Percentiles rank a stretch among this genome's conserved stretches.
Evolutionary conservation across 2,888 invertebrate genomes (phyloP).

Genomic region (Athalia circularis): DNA sequence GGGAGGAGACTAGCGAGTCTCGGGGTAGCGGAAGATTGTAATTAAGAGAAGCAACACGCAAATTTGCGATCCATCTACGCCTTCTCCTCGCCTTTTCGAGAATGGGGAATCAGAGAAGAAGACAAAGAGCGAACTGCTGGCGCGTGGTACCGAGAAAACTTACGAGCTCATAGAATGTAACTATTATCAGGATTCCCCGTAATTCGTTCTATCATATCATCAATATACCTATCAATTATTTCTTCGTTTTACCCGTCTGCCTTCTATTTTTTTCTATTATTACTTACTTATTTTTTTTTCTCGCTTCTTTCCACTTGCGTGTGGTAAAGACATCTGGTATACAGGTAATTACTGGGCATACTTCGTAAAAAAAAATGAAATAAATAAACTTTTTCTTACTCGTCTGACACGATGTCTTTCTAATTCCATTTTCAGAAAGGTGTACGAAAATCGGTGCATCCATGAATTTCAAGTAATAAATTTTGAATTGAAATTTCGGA

Average conservation of each 20-base stretch:
- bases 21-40: constrained; percentile 27
- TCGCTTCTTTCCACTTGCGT: too few species aligned
- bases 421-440: neutral
- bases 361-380: neutral
- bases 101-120: neutral
- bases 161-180: too few species aligned
- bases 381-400: neutral
- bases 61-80: constrained; percentile 43
- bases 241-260: too few species aligned
- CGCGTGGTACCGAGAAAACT: too few species aligned
- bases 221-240: too few species aligned
- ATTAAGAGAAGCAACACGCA: constrained; percentile 45
- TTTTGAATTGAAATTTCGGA: too few species aligned
- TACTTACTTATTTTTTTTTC: too few species aligned
- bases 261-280: too few species aligned
- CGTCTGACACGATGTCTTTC: neutral
- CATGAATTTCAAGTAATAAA: too few species aligned
- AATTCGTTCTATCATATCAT: too few species aligned
- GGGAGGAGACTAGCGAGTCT: neutral
- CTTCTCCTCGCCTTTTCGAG: constrained; percentile 9
- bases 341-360: neutral
- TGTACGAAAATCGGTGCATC: neutral
- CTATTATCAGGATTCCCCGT: too few species aligned
- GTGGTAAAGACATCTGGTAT: too few species aligned
- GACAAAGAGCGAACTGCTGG: neutral